Evolutionary conservation across 2,797 vertebrate genomes (phyloP).

Genomic region (Fistularia tabacaria): DNA sequence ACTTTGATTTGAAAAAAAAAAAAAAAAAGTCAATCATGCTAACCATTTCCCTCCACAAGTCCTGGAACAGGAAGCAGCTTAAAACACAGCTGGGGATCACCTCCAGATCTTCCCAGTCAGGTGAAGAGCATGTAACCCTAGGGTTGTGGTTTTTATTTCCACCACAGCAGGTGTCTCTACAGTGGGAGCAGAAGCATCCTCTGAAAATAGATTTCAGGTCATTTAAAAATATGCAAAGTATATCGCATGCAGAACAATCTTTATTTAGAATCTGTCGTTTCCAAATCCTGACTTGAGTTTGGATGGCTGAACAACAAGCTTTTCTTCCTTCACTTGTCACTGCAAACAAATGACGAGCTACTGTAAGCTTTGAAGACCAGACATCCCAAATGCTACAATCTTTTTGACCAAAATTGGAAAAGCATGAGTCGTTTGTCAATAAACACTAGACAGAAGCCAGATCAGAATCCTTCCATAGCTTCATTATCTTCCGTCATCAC

Average conservation of each 20-base stretch:
- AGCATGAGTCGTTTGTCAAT: constrained; percentile 6
- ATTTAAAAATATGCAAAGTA: constrained; percentile 41
- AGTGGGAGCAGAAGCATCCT: constrained; percentile 7
- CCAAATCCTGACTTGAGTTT: constrained; percentile 18
- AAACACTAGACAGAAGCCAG: constrained; percentile 5
- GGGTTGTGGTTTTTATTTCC: constrained; percentile 1
- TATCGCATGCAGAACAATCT: constrained; percentile 21
- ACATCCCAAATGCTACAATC: constrained; percentile 1
- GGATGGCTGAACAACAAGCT: constrained; percentile 3
- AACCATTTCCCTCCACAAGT: constrained; percentile 31
- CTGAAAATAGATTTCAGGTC: constrained; percentile 36
- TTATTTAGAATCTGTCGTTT: constrained; percentile 45
- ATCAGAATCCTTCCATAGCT: neutral
- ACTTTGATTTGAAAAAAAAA: constrained; percentile 17
- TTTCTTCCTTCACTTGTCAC: constrained; percentile 25
- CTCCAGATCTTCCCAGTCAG: constrained; percentile 33
- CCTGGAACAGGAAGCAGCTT: constrained; percentile 24
- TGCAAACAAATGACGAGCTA: constrained; percentile 10
- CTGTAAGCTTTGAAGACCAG: constrained; percentile 19
- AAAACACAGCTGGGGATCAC: constrained; percentile 34
- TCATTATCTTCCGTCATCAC: neutral
- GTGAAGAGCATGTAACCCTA: constrained; percentile 6
- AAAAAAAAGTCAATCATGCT: constrained; percentile 13
- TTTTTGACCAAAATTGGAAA: constrained; percentile 13
- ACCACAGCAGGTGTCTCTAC: constrained; percentile 6